phyloP scores from a whole-genome alignment of 2,113 vertebrate species.

The Podarcis muralis region DNA sequence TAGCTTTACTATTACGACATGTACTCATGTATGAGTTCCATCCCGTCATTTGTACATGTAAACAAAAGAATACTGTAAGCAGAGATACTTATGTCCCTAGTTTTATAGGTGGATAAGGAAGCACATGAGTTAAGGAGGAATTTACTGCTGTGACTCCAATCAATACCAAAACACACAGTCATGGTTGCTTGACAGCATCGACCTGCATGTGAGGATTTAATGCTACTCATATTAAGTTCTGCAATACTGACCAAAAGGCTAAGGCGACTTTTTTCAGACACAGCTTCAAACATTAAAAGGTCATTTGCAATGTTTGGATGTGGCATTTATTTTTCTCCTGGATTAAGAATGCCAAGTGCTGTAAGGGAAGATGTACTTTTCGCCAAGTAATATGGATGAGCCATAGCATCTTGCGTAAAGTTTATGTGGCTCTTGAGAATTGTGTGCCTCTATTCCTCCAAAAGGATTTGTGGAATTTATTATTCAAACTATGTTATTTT shows the following conservation, averaged over 20 bases:
- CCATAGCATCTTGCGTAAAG: slow-evolving; percentile 78
- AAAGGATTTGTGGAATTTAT: slow-evolving; percentile 84
- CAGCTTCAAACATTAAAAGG: slow-evolving; percentile 73
- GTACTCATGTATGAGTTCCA: background rate
- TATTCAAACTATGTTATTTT: slow-evolving; percentile 86
- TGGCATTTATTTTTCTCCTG: slow-evolving; percentile 41
- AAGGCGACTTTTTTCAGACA: slow-evolving; percentile 72
- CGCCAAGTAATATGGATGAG: slow-evolving; percentile 81
- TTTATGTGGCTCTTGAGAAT: slow-evolving; percentile 84
- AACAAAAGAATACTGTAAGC: slow-evolving; percentile 57
- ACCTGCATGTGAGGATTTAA: slow-evolving; percentile 78
- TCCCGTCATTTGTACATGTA: background rate
- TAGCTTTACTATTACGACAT: slow-evolving; percentile 62
- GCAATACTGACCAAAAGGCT: slow-evolving; percentile 73
- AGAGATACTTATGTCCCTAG: slow-evolving; percentile 68
- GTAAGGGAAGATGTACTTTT: slow-evolving; percentile 69
- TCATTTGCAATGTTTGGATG: slow-evolving; percentile 69
- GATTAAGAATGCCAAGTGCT: slow-evolving; percentile 64
- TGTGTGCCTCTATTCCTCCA: slow-evolving; percentile 77
- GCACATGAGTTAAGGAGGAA: slow-evolving; percentile 77
- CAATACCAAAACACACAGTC: slow-evolving; percentile 85
- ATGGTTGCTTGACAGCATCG: slow-evolving; percentile 81
- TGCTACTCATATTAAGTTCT: slow-evolving; percentile 76
- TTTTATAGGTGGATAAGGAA: slow-evolving; percentile 64
- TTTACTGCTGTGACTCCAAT: slow-evolving; percentile 79